These are phyloP conservation scores for Valencia hispanica DNA, from an alignment of 2,797 vertebrate genomes.

Conservation along the genomic window DNA sequence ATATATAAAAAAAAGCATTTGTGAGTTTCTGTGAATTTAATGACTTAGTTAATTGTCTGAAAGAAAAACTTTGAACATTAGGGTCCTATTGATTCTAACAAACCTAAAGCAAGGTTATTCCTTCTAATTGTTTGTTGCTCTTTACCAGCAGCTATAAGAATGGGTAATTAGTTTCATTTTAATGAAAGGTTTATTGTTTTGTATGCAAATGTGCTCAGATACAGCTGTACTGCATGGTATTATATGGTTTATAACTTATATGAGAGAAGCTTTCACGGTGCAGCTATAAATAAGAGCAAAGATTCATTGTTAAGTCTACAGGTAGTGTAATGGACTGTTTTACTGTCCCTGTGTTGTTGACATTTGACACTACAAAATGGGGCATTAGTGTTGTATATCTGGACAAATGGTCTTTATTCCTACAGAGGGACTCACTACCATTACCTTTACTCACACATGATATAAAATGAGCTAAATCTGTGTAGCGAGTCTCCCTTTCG, in stretches of 20 bases:
- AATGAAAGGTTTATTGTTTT: conserved; percentile 30
- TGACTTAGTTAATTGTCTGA: conserved; percentile 47
- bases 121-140: conserved; percentile 64
- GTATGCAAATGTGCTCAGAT: conserved; percentile 4
- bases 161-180: conserved; percentile 7
- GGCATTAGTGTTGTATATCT: conserved; percentile 38
- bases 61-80: conserved; percentile 3
- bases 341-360: conserved; percentile 46
- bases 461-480: conserved; percentile 65
- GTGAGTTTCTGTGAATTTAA: conserved; percentile 48
- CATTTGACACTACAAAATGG: conserved; percentile 35
- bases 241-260: conserved; percentile 18
- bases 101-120: conserved; percentile 41
- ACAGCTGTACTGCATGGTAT: not conserved
- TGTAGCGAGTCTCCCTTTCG: conserved; percentile 60
- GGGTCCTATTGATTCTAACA: conserved; percentile 11
- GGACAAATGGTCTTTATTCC: conserved; percentile 37
- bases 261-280: conserved; percentile 10
- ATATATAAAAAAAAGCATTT: not conserved
- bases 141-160: conserved; percentile 42
- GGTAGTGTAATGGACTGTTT: conserved; percentile 34
- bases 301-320: conserved; percentile 6
- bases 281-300: conserved; percentile 17
- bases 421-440: conserved; percentile 36
- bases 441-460: conserved; percentile 46